Base-by-base conservation (phyloP, 2,113 vertebrate species). In the Eulacestoma nigropectus region DNA sequence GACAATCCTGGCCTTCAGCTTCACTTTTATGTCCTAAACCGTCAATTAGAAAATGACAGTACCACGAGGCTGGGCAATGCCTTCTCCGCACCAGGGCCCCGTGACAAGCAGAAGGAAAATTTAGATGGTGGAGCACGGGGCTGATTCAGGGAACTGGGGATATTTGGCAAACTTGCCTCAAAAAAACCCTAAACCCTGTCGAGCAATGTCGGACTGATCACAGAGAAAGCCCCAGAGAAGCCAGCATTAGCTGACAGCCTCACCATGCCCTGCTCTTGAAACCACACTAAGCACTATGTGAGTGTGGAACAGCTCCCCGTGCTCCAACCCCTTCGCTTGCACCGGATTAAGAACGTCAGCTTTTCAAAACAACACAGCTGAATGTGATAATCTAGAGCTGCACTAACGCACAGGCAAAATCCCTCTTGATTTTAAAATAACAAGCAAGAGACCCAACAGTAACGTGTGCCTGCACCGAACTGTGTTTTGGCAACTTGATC, bases 1-100 rank as follows among this genome's bases (percentile, higher is more conserved):
- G 95, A 93, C 52, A 90, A 37, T 63, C 47, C 52, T 68, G 85
- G 75, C 93, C 93, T 96, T 96, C 85, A 94, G 93, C 68, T 93
- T 92, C 67, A 22, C 78, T 94, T 91, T 75, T 67, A 74, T 41
- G 47, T 68, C 60, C 85, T 52, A 93, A 33, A 25, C 7, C 85
- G 96, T 94, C 79, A 50, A 30, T 83, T 74, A 81, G 68, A 63
- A 96, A 91, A 90, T 92, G 82, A 92, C 79, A 94, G 55, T 4
- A 81, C 17, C 27, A 74, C n/a, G 56, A 86, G 76, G 47, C 39
- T 79, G 63, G 67, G 55, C 68, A 65, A 21, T 9, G 39, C 42
- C 57, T 62, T 42, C 59, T n/a, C 73, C 1, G 6, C 52, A 44
- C 14, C 32, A 63, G 35, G 18, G 14, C 27, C 33, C 42, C 5